Evolutionary conservation across 1,140 invertebrate genomes (phyloP).

Genomic region (Drosophila littoralis): DNA sequence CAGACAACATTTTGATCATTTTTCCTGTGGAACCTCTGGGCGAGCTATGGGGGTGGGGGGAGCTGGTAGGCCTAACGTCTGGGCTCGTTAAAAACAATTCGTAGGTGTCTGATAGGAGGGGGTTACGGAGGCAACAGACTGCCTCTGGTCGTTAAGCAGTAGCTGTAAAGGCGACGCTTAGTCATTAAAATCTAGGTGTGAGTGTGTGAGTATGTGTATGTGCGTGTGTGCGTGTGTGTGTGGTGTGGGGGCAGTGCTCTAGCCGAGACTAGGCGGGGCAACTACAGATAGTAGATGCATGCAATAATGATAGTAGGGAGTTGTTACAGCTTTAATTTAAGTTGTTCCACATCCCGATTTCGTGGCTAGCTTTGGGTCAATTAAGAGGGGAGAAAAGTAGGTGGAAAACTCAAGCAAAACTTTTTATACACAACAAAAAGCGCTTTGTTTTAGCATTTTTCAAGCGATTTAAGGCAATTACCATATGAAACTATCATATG

Average conservation of each 20-base stretch:
- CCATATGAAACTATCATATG: no score
- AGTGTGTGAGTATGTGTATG: background rate
- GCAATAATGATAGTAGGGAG: constrained; percentile 27
- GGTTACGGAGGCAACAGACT: constrained; percentile 3
- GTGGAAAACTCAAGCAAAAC: no score
- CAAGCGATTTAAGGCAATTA: no score
- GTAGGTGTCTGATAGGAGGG: background rate
- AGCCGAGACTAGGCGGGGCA: background rate
- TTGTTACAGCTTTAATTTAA: constrained; percentile 11
- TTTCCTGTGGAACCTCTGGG: constrained; percentile 16
- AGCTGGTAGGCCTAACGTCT: constrained; percentile 28
- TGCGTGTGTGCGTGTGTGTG: background rate
- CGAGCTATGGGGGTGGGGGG: background rate
- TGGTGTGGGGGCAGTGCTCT: background rate
- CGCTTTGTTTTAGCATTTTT: no score
- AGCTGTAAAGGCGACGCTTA: constrained; percentile 54
- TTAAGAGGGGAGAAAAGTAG: background rate
- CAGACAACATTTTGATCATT: constrained; percentile 30
- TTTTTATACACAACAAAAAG: no score
- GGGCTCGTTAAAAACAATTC: constrained; percentile 57
- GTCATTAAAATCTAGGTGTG: constrained; percentile 46
- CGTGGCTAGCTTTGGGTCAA: background rate
- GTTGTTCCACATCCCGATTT: constrained; percentile 3
- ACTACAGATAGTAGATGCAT: constrained; percentile 26
- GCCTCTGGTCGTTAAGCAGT: constrained; percentile 52